Evolutionary conservation across 2,888 invertebrate genomes (phyloP), one percentile per base, ranked within the genome.

Genomic region (Seladonia tumulorum): DNA sequence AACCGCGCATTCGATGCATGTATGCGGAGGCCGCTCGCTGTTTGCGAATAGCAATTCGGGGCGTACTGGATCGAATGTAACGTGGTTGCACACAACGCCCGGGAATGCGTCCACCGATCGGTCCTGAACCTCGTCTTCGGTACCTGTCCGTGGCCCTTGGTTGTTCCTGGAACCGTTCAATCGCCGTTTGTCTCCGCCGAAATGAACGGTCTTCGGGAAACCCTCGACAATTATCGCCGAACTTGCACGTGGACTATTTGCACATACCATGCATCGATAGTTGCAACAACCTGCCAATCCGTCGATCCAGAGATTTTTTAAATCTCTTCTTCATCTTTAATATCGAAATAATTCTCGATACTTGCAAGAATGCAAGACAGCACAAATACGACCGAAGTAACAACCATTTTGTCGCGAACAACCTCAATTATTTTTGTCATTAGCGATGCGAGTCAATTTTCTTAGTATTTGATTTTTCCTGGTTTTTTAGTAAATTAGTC

Each of bases 21-120:
- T 88, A 87, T 88, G 89, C 81, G 79, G 88, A 86, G 84, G 82
- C 82, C 76, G 49, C 77, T 83, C 85, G 89, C 87, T 90, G 89
- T 90, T 90, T 91, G 89, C 86, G 79, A 87, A 77, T 81, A 81
- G 82, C 89, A 90, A 90, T 90, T 91, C 86, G 83, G 76, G 71
- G 77, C 82, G 85, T 68, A 85, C 83, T 74, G 66, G 87, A 90
- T 89, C 80, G 85, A 90, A 90, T 72, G 87, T 89, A 91, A 87
- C 90, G 76, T 18, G 77, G 76, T 39, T 5, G 68, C 76, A 80
- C 39, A 78, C 76, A 70, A 68, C 73, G 66, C 63, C n/a, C 53
- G 74, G 57, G 66, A 63, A 83, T 76, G 80, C 71, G 42, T 3
- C 25, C 73, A 47, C 63, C 45, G 39, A 35, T 78, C 79, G 57